Base-by-base conservation (phyloP, 2,113 vertebrate genomes). In the Hippocampus zosterae region DNA sequence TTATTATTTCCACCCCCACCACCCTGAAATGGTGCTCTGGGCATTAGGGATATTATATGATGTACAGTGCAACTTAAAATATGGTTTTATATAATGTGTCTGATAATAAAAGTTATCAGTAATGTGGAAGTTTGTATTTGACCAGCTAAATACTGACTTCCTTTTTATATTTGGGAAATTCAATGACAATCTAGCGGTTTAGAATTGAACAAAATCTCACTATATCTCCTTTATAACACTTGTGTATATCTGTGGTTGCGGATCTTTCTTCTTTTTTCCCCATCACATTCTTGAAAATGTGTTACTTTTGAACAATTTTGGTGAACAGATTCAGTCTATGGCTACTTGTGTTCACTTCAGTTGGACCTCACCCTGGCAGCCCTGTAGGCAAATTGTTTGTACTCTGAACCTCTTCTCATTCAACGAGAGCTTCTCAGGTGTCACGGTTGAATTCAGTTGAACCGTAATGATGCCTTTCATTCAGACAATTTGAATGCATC, bases 261-360 rank as follows among this genome's bases (percentile, higher is more conserved):
- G 15, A 46, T 46, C 13, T 15, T 46, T 46, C 16, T 15, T 16
- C 3, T 5, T 15, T 33, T 33, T 33, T 33, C 5, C 5, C 0
- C 44, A 16, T 46, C 2, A 9, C 42, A 44, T 44, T 44, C 42
- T 37, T 37, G 33, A 37, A 37, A 37, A 37, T 37, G 5, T 37
- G 33, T 37, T 37, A 37, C 33, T 37, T 37, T 37, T 37, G 33
- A 37, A 37, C 33, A 37, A 44, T 88, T 85, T 72, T 25, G 74
- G 63, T 83, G 91, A 68, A 90, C 81, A 81, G 86, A 91, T 89
- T 88, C 85, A 82, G 81, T 86, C 89, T 91, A 90, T 84, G 84
- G 85, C 85, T 88, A 91, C 82, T 73, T 12, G 29, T 74, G 77
- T 84, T 84, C 81, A 77, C 73, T 18, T 29, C 25, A 69, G 79